Percentiles rank a stretch among this genome's conserved stretches.
phyloP scores from a whole-genome alignment of 2,888 invertebrate genomes.

The Tryphoninae sp. region DNA sequence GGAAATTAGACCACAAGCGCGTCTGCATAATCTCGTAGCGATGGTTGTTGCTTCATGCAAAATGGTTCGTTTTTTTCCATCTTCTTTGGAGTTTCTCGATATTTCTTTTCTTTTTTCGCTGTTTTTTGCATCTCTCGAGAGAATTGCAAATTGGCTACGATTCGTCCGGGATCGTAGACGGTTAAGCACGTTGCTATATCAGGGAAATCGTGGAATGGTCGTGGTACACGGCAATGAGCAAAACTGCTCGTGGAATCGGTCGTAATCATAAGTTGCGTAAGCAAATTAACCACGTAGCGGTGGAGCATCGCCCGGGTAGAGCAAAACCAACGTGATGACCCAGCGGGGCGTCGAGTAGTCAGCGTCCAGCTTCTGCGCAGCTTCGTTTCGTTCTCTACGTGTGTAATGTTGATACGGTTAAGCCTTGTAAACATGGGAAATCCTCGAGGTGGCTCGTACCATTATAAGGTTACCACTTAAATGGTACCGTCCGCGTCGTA shows the following conservation, averaged over 20 bases:
- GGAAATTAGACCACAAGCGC: too few relatives aligned
- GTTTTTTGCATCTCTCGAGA: neutral
- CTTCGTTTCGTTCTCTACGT: constrained; percentile 19
- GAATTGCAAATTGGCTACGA: constrained; percentile 30
- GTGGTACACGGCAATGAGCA: constrained; percentile 55
- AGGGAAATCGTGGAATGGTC: constrained; percentile 34
- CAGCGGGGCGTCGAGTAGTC: constrained; percentile 56
- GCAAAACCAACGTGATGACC: constrained; percentile 54
- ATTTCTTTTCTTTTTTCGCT: constrained; percentile 1
- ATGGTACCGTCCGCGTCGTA: constrained; percentile 33
- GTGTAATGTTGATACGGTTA: constrained; percentile 54
- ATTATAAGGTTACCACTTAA: constrained; percentile 59
- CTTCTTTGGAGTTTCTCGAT: neutral
- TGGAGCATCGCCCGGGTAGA: constrained; percentile 28
- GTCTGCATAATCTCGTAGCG: too few relatives aligned
- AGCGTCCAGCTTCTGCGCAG: constrained; percentile 35
- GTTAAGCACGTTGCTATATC: constrained; percentile 33
- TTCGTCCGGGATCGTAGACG: constrained; percentile 13
- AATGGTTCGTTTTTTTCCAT: neutral
- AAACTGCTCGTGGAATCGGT: constrained; percentile 49
- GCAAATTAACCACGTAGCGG: constrained; percentile 58
- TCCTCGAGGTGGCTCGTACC: constrained; percentile 27
- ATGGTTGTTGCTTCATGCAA: too few relatives aligned
- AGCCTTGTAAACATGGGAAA: constrained; percentile 57
- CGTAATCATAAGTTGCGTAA: constrained; percentile 61